These are phyloP conservation scores for Enteromius viviparus DNA, from an alignment of 2,797 vertebrate genomes.

Conservation along the genomic window DNA sequence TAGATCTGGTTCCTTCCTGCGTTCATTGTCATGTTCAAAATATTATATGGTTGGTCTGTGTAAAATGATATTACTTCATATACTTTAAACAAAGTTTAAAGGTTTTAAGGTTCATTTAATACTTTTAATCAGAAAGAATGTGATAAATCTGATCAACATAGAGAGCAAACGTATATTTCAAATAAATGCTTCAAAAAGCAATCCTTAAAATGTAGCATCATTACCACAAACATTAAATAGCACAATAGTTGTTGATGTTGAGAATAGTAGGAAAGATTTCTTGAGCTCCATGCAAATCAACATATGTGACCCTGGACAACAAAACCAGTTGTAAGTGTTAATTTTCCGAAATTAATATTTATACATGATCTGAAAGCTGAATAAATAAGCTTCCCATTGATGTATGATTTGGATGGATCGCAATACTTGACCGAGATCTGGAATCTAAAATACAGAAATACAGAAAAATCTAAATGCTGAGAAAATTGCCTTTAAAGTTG, in stretches of 20 bases:
- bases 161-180: not conserved
- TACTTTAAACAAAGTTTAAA: not conserved
- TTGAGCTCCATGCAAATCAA: not conserved
- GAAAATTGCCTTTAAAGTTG: no score
- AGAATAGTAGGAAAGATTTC: not conserved
- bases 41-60: not conserved
- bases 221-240: not conserved
- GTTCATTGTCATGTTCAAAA: not conserved
- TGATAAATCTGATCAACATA: not conserved
- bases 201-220: not conserved
- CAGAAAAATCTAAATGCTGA: no score
- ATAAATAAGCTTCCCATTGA: no score
- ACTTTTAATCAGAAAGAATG: not conserved
- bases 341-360: no score
- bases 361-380: no score
- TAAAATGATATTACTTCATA: not conserved
- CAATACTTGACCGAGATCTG: no score
- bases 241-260: not conserved
- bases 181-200: not conserved
- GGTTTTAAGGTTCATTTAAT: no score
- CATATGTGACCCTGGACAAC: no score
- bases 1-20: not conserved
- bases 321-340: no score
- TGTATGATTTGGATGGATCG: no score
- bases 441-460: no score